Percentiles rank a stretch among this genome's conserved stretches.
These are phyloP conservation scores for Pteronotus mesoamericanus DNA, from an alignment of 2,797 vertebrate species.

Conservation along the genomic window DNA sequence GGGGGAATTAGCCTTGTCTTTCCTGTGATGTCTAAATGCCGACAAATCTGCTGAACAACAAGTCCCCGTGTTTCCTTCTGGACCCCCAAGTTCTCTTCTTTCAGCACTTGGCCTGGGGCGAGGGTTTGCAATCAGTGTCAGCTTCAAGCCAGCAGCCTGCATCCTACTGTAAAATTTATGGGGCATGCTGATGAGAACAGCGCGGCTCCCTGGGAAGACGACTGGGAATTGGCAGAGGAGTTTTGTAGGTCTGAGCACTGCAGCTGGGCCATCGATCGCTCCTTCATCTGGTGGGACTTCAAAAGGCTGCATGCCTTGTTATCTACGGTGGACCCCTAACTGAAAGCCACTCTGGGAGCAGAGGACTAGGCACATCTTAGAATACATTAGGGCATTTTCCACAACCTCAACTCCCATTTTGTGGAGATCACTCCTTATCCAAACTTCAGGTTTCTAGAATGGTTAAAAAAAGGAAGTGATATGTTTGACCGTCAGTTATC, in stretches of 20 bases:
- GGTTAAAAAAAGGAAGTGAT: background rate
- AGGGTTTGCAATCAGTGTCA: slow-evolving; percentile 64
- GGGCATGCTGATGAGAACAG: slow-evolving; percentile 64
- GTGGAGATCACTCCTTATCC: background rate
- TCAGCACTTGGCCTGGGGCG: background rate
- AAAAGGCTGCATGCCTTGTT: slow-evolving; percentile 53
- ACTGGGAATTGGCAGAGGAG: slow-evolving; percentile 19
- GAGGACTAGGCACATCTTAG: background rate
- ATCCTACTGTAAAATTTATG: slow-evolving; percentile 65
- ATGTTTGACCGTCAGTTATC: background rate
- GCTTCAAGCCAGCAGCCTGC: slow-evolving; percentile 26
- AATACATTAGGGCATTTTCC: background rate
- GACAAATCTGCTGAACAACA: slow-evolving; percentile 40
- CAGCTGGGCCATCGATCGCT: slow-evolving; percentile 21
- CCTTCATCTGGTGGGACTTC: slow-evolving; percentile 59
- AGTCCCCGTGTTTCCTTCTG: background rate
- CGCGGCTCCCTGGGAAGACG: slow-evolving; percentile 49
- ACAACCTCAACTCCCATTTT: background rate
- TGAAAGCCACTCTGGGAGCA: slow-evolving; percentile 9
- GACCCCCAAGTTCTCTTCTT: slow-evolving; percentile 5
- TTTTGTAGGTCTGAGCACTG: slow-evolving; percentile 30
- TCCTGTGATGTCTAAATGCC: slow-evolving; percentile 42
- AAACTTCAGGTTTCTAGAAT: background rate
- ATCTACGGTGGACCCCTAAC: slow-evolving; percentile 52
- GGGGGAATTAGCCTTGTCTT: background rate